A percentile compares a stretch with the other conserved stretches of the same genome.
Evolutionary conservation across 1,140 invertebrate genomes (phyloP).

Genomic region (Lepidostoma basale): DNA sequence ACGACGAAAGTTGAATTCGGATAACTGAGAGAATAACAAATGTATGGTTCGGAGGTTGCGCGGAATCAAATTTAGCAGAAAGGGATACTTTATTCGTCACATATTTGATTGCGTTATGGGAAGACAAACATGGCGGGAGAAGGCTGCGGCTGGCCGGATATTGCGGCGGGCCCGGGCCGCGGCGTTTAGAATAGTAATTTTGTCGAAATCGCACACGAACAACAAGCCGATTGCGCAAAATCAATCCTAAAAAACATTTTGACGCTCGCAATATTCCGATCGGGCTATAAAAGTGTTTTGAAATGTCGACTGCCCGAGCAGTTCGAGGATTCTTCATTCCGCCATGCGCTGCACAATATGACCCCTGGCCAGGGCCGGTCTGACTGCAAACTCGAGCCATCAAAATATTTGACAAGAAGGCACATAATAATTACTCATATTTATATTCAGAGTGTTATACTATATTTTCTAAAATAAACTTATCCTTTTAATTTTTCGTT

Average conservation of each 20-base stretch:
- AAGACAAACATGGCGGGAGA: slow-evolving; percentile 17
- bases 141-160: background rate
- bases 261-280: slow-evolving; percentile 29
- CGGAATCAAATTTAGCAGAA: slow-evolving; percentile 5
- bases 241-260: slow-evolving; percentile 27
- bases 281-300: slow-evolving; percentile 33
- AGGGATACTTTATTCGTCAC: slow-evolving; percentile 24
- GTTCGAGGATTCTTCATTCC: slow-evolving; percentile 27
- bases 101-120: slow-evolving; percentile 21
- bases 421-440: too few relatives aligned
- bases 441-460: too few relatives aligned
- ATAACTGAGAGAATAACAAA: too few relatives aligned
- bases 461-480: too few relatives aligned
- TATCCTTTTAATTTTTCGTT: too few relatives aligned
- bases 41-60: background rate
- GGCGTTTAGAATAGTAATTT: slow-evolving; percentile 29
- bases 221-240: slow-evolving; percentile 31
- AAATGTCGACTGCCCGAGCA: slow-evolving; percentile 16
- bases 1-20: too few relatives aligned
- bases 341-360: slow-evolving; percentile 29
- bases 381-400: too few relatives aligned
- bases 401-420: too few relatives aligned
- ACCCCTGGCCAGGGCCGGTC: background rate
- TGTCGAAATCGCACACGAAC: slow-evolving; percentile 23
- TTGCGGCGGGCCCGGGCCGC: slow-evolving; percentile 7